Percentiles rank a stretch among this genome's conserved stretches.
Evolutionary conservation across 2,888 invertebrate genomes (phyloP).

Genomic region (Lasioglossum villosulum): DNA sequence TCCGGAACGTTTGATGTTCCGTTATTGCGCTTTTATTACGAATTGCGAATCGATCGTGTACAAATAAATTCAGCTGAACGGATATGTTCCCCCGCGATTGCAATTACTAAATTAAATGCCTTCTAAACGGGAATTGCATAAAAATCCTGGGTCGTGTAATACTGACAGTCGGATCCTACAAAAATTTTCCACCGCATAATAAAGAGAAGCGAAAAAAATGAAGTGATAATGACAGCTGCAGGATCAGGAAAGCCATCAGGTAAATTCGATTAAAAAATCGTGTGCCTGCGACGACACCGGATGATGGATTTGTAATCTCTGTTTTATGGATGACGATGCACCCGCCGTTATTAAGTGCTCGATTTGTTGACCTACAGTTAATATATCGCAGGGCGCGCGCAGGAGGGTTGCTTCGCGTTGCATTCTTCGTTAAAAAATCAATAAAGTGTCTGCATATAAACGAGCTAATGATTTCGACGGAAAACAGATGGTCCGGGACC

Average conservation of each 20-base stretch:
- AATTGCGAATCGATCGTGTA: background rate
- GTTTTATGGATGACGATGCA: background rate
- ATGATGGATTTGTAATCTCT: background rate
- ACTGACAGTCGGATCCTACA: background rate
- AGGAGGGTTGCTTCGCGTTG: background rate
- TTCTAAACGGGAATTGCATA: background rate
- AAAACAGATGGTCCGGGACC: background rate
- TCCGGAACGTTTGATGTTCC: background rate
- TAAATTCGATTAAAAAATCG: background rate
- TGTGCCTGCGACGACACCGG: background rate
- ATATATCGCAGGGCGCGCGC: background rate
- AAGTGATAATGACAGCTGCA: background rate
- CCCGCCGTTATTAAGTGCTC: slow-evolving; percentile 1
- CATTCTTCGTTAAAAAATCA: slow-evolving; percentile 11
- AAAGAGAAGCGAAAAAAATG: background rate
- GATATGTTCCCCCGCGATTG: background rate
- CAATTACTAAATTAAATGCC: background rate
- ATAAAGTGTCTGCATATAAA: slow-evolving; percentile 12
- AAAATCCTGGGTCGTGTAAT: background rate
- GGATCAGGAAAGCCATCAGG: background rate
- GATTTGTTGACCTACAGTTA: background rate
- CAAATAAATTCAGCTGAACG: background rate
- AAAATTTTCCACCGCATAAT: background rate
- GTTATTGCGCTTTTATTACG: background rate
- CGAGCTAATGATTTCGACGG: slow-evolving; percentile 2